Conservation (phyloP, 2,888 invertebrate genomes). For the Calephelis perditalis region DNA sequence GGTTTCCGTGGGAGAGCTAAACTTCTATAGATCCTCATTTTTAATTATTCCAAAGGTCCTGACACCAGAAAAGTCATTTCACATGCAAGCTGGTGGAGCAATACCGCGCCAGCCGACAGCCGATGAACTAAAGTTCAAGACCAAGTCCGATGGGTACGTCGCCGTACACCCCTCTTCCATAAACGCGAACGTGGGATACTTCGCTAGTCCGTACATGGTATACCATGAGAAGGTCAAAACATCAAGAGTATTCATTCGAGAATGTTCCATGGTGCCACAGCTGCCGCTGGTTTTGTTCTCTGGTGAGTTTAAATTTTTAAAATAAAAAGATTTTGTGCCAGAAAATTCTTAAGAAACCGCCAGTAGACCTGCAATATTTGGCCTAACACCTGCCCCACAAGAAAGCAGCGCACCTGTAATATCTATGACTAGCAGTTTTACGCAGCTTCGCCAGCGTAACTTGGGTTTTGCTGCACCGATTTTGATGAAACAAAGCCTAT, state of each 20-base stretch:
- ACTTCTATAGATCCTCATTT: too few relatives aligned
- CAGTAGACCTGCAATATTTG: too few relatives aligned
- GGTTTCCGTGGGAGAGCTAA: too few relatives aligned
- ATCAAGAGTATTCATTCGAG: conserved; percentile 86
- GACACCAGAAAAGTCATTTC: conserved; percentile 87
- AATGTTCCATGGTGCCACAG: conserved; percentile 88
- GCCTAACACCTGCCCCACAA: too few relatives aligned
- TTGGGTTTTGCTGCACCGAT: too few relatives aligned
- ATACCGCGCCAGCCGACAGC: conserved; percentile 84
- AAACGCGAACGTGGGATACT: conserved; percentile 81
- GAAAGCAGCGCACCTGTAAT: too few relatives aligned
- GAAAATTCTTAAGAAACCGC: too few relatives aligned
- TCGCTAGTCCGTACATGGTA: conserved; percentile 86
- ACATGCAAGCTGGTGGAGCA: conserved; percentile 85
- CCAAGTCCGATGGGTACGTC: conserved; percentile 85
- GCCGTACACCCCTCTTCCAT: conserved; percentile 88
- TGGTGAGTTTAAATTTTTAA: conserved; percentile 41
- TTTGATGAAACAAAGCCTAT: too few relatives aligned
- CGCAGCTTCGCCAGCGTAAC: too few relatives aligned
- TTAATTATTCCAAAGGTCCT: conserved; percentile 57
- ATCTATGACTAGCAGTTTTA: too few relatives aligned
- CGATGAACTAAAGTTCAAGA: conserved; percentile 85
- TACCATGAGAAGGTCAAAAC: conserved; percentile 92
- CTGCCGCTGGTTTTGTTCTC: conserved; percentile 84
- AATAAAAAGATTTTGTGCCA: background rate